Conservation (phyloP, 2,888 invertebrate genomes). For the Chesias legatella region DNA sequence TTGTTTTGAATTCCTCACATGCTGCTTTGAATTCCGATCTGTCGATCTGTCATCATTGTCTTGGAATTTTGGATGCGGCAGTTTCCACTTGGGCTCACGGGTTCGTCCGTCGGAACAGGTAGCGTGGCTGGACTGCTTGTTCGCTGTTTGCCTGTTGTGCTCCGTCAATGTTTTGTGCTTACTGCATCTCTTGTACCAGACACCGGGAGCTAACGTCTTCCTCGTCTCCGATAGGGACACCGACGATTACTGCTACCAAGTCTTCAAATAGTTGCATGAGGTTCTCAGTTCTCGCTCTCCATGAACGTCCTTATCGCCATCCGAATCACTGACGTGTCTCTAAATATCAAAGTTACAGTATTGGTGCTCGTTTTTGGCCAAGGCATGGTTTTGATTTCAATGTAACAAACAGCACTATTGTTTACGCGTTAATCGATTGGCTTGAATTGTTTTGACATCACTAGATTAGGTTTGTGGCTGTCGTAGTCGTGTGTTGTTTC, state of each 20-base stretch:
- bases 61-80: slow-evolving; percentile 61
- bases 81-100: slow-evolving; percentile 79
- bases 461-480: slow-evolving; percentile 37
- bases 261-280: slow-evolving; percentile 51
- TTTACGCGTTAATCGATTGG: slow-evolving; percentile 34
- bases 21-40: slow-evolving; percentile 70
- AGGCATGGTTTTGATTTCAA: slow-evolving; percentile 20
- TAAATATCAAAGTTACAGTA: slow-evolving; percentile 14
- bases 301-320: slow-evolving; percentile 4
- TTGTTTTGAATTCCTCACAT: slow-evolving; percentile 72
- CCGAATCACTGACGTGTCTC: slow-evolving; percentile 18
- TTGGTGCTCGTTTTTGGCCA: slow-evolving; percentile 21
- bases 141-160: slow-evolving; percentile 84
- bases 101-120: slow-evolving; percentile 88
- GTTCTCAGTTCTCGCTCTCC: slow-evolving; percentile 19
- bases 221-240: slow-evolving; percentile 56
- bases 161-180: slow-evolving; percentile 84
- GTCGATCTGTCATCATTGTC: slow-evolving; percentile 46
- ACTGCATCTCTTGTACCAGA: slow-evolving; percentile 80
- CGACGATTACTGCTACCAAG: slow-evolving; percentile 61
- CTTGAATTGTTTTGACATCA: slow-evolving; percentile 31
- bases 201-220: slow-evolving; percentile 40
- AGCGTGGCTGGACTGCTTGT: slow-evolving; percentile 87
- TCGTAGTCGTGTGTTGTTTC: slow-evolving; percentile 33
- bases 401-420: slow-evolving; percentile 19